Conservation (phyloP, 2,797 vertebrate species). For the Hydrolagus colliei region DNA sequence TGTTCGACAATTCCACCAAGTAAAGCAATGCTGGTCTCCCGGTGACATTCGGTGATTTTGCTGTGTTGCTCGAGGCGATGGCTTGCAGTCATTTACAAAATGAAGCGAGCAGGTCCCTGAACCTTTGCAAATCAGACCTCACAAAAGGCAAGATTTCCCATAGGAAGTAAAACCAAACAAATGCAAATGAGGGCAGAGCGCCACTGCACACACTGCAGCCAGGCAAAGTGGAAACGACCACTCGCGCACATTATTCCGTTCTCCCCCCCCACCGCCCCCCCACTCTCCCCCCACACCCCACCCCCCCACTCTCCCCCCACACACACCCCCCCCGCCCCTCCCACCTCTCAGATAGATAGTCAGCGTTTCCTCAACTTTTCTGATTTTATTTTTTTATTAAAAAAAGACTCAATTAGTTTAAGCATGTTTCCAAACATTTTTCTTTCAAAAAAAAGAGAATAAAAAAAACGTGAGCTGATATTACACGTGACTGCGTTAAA, state of each 20-base stretch:
- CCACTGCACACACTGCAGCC: not conserved
- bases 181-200: not conserved
- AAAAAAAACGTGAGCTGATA: not conserved
- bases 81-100: not conserved
- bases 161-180: not conserved
- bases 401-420: not conserved
- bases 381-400: too few species aligned
- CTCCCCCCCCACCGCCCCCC: not conserved
- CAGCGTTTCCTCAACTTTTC: not conserved
- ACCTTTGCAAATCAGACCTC: constrained; percentile 19
- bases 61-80: constrained; percentile 23
- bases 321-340: too few species aligned
- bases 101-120: not conserved
- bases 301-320: too few species aligned
- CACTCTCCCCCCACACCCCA: too few species aligned
- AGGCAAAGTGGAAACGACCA: not conserved
- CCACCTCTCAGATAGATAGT: too few species aligned
- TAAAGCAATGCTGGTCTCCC: constrained; percentile 12
- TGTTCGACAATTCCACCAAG: not conserved
- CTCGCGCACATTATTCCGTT: too few species aligned
- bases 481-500: not conserved
- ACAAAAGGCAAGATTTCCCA: constrained; percentile 20
- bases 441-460: not conserved
- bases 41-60: constrained; percentile 20
- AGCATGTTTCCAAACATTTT: not conserved